Base-by-base conservation (phyloP, 2,797 vertebrate species). In the Notolabrus celidotus region DNA sequence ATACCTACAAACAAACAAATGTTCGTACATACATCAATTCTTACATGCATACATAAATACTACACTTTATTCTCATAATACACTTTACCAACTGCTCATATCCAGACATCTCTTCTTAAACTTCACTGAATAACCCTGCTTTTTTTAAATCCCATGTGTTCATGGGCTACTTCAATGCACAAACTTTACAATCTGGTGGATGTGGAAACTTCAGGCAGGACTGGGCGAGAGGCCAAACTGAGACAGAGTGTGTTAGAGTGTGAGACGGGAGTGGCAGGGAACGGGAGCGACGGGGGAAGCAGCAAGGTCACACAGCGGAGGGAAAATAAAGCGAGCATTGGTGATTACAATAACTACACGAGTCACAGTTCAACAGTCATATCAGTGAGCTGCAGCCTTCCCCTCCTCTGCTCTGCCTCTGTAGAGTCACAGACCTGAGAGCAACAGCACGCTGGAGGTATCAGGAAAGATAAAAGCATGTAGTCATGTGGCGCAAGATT, bases 381-480 rank as follows among this genome's bases (percentile, higher is more conserved):
- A 93, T 93, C 91, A 91, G 86, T 16, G 34, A 61, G 34, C 71
- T 2, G 56, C 92, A 94, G 89, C 79, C 64, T 93, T 93, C 84
- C 87, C 84, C 60, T 87, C 31, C 67, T 66, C 76, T 54, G 47
- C 41, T 66, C 70, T 45, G 53, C 72, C 75, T 74, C 69, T 42
- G 47, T 23, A 61, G 70, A 75, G 46, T 77, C 79, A 57, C 57
- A 76, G 87, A 74, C 23, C 31, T 54, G 54, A 43, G 33, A 62
- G 43, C 56, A 74, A 25, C 58, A 73, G 23, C 31, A 43, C 10
- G 45, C 29, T 43, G 5, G 15, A 61, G 27, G 25, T 31, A 51
- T 31, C 47, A 31, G 75, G 3, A 25, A 41, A 55, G 19, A 33
- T 33, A 25, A 50, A 29, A 39, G 36, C 3, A 4, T 33, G 19